Conservation (phyloP, 37 sponge, comb jelly and placozoan genomes). For the Beroe forskalii region DNA sequence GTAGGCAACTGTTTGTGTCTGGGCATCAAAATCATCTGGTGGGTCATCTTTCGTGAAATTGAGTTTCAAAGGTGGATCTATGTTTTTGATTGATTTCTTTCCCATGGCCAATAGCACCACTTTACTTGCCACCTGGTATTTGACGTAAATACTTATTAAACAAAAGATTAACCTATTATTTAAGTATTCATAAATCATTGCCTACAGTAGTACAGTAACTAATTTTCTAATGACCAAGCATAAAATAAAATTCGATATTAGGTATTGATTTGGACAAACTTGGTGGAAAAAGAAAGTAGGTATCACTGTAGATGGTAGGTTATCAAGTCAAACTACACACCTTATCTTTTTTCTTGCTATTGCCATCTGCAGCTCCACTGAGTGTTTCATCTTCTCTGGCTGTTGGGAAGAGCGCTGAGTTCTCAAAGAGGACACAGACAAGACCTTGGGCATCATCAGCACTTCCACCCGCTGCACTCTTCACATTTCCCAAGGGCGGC, state of each 20-base stretch:
- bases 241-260: no score
- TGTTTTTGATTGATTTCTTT: conserved; percentile 17
- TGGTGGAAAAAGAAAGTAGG: no score
- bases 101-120: conserved; percentile 1
- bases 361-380: background rate
- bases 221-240: no score
- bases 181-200: no score
- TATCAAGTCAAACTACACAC: no score
- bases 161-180: no score
- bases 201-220: no score
- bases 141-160: no score
- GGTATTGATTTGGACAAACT: no score
- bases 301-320: no score
- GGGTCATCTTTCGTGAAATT: conserved; percentile 46
- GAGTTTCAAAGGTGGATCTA: background rate
- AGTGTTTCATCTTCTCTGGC: background rate
- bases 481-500: conserved; percentile 1
- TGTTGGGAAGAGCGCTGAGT: conserved; percentile 5
- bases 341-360: no score
- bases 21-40: conserved; percentile 5
- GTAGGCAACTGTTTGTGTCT: background rate
- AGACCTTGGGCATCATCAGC: background rate
- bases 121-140: conserved; percentile 29
- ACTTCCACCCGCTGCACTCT: background rate
- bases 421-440: conserved; percentile 26